Conservation (phyloP, 2,888 invertebrate species). For the Slavum lentiscoides region DNA sequence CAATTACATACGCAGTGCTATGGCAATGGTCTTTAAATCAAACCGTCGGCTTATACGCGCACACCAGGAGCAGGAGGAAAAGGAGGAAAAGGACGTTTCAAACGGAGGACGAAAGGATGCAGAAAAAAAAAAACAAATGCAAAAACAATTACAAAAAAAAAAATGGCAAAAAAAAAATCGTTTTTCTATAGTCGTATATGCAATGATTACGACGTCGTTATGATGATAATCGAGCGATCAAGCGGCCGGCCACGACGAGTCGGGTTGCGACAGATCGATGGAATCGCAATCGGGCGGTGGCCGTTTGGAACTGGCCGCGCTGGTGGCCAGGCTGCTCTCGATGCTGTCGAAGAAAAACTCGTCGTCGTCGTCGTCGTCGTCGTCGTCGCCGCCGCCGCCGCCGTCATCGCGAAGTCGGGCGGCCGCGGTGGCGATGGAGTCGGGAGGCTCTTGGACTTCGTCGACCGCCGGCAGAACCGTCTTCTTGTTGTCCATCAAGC, state of each 20-base stretch:
- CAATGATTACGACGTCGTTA: not conserved
- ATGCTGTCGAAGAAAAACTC: conserved; percentile 74
- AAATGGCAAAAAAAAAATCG: too few species aligned
- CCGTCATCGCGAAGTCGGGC: not conserved
- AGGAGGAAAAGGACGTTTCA: too few species aligned
- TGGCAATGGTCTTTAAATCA: conserved; percentile 16
- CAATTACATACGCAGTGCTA: conserved; percentile 2
- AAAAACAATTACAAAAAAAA: too few species aligned
- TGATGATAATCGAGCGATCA: not conserved
- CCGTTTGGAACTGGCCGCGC: conserved; percentile 62
- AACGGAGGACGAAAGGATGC: too few species aligned
- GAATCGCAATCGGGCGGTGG: conserved; percentile 67
- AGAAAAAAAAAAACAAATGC: too few species aligned
- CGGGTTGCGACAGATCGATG: conserved; percentile 60
- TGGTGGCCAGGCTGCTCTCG: conserved; percentile 62
- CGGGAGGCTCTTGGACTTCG: conserved; percentile 60
- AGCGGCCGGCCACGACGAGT: conserved; percentile 50
- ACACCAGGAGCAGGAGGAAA: too few species aligned
- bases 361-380: conserved; percentile 15
- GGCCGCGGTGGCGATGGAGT: conserved; percentile 62
- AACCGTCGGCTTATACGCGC: not conserved
- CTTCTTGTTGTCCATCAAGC: conserved; percentile 32
- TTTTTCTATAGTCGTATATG: too few species aligned
- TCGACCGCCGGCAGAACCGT: conserved; percentile 57
- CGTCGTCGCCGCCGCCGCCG: conserved; percentile 48